A percentile compares a stretch with the other conserved stretches of the same genome.
Conservation (phyloP, 2,113 vertebrate species). For the Pelmatolapia mariae region DNA sequence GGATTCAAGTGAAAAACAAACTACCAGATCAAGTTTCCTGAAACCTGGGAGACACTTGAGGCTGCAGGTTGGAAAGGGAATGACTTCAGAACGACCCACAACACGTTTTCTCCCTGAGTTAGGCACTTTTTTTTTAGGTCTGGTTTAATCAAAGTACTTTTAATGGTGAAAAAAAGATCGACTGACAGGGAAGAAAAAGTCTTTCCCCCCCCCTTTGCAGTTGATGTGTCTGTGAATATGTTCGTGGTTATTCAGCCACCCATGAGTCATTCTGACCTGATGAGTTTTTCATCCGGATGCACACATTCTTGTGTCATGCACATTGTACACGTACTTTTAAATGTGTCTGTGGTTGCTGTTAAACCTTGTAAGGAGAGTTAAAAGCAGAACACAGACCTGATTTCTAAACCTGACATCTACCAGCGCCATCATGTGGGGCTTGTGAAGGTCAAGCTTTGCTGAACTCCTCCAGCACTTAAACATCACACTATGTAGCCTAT, state of each 20-base stretch:
- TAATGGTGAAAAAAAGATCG: conserved; percentile 4
- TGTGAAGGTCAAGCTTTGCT: conserved; percentile 14
- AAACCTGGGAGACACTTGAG: conserved; percentile 33
- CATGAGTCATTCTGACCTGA: conserved; percentile 45
- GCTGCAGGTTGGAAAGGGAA: conserved; percentile 29
- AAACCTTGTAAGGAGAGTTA: conserved; percentile 7
- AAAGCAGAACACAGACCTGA: conserved; percentile 13
- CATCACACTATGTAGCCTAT: background rate
- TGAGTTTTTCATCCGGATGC: conserved; percentile 27
- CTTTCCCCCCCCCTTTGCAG: background rate
- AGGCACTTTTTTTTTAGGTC: conserved; percentile 44
- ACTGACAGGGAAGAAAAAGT: background rate
- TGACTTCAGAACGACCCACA: conserved; percentile 27
- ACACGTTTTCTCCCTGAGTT: conserved; percentile 14
- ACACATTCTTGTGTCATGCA: background rate
- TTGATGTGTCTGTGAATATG: background rate
- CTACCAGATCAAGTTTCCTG: conserved; percentile 48
- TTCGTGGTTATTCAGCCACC: conserved; percentile 17
- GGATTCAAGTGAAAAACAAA: conserved; percentile 55
- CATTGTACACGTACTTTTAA: background rate
- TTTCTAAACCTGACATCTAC: conserved; percentile 11
- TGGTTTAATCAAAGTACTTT: conserved; percentile 29
- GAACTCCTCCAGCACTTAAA: background rate
- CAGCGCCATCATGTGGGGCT: background rate
- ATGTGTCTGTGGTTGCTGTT: conserved; percentile 9